Evolutionary conservation across 2,113 vertebrate species (phyloP), one percentile per base, ranked within the genome.

Genomic region (Perca flavescens): DNA sequence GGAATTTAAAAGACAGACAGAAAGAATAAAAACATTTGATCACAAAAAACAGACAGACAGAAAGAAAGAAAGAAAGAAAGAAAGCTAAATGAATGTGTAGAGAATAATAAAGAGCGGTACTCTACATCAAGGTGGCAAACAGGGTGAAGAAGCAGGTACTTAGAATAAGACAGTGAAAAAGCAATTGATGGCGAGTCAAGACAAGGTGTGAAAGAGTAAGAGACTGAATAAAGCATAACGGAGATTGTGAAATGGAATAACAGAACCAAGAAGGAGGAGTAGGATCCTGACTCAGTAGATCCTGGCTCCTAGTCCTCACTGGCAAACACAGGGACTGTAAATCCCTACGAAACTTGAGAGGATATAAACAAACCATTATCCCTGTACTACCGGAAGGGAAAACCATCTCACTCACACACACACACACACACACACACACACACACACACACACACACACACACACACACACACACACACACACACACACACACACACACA

Each of bases 331-430:
- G 64, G 81, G 81, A 89, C 85, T 88, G 88, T 89, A 90, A 89
- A 91, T 89, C 86, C 83, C 52, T 50, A 28, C 63, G 86, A 91
- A 92, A 92, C 81, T 76, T 79, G 83, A 91, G 81, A 89, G 77
- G 75, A 88, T 54, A 79, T 90, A 91, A 91, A 92, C 89, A 91
- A 85, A 86, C 77, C 74, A 78, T 91, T 72, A 80, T 60, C 67
- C 31, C 66, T 70, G 79, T 68, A 84, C 85, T 64, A 54, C n/a
- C 15, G 1, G 14, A 71, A 34, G 63, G 62, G 65, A 80, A 31
- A 75, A 36, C 66, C 49, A 34, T 49, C 74, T 43, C n/a, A 21
- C 28, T 34, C 13, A 49, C 50, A 64, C 66, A 57, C 61, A 54
- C 25, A 54, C 70, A 36, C 57, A 53, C 58, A 60, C 54, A 54